Evolutionary conservation across 2,888 invertebrate species (phyloP).

Genomic region (Microctonus hyperodae): DNA sequence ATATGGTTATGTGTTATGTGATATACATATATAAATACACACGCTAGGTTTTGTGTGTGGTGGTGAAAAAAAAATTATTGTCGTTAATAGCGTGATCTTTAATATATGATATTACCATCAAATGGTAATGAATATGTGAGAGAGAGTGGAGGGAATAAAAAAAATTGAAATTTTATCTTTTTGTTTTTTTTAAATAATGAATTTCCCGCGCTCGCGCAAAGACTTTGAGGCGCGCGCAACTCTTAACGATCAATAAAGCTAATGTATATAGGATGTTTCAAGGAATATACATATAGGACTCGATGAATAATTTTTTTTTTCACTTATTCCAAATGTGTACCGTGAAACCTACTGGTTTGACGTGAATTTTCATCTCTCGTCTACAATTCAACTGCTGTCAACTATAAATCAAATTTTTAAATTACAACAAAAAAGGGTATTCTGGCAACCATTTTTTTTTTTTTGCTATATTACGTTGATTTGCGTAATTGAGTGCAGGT

Average conservation of each 20-base stretch:
- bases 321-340: background rate
- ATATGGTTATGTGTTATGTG: too few relatives aligned
- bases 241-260: constrained; percentile 5
- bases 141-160: too few relatives aligned
- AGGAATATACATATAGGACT: background rate
- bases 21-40: background rate
- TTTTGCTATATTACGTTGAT: background rate
- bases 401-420: background rate
- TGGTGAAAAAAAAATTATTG: background rate
- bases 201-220: constrained; percentile 13
- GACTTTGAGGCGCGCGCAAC: constrained; percentile 3
- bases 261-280: background rate
- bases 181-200: background rate
- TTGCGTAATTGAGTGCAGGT: background rate
- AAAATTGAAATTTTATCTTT: too few relatives aligned
- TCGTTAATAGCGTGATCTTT: too few relatives aligned
- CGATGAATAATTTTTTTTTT: too few relatives aligned
- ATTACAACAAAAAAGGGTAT: background rate
- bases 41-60: background rate
- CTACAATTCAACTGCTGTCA: background rate
- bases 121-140: background rate
- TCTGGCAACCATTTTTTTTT: background rate
- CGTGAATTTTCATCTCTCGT: background rate
- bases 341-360: background rate
- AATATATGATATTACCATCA: background rate